Conservation (phyloP, 2,113 vertebrate species). For the Tricholaema leucomelas region DNA sequence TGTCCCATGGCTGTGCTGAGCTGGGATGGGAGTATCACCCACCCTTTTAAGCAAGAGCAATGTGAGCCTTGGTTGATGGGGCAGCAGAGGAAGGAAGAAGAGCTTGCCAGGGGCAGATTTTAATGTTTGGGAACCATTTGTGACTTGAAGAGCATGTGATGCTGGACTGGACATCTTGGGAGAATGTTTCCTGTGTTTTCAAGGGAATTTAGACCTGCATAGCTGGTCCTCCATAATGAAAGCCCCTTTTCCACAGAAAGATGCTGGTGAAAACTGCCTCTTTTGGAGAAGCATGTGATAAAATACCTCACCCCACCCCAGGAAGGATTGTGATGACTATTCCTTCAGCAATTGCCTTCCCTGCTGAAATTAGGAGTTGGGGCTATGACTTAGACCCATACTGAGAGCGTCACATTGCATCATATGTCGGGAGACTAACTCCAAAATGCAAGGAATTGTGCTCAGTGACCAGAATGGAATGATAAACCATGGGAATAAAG, state of each 20-base stretch:
- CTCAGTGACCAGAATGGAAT: background rate
- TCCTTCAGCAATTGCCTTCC: background rate
- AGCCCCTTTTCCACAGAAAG: background rate
- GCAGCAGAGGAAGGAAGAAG: background rate
- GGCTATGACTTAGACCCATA: background rate
- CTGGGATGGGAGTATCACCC: background rate
- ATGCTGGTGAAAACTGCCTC: background rate
- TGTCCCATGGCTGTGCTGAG: background rate
- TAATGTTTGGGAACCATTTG: background rate
- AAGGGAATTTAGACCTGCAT: background rate
- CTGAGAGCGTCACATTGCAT: background rate
- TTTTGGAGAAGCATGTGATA: background rate
- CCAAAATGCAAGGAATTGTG: background rate
- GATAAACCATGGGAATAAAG: background rate
- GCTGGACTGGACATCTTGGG: background rate
- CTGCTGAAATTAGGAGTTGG: background rate
- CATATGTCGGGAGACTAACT: background rate
- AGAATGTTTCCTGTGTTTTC: background rate
- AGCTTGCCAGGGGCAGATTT: background rate
- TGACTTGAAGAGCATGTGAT: background rate
- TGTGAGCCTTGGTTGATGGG: background rate
- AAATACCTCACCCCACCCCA: background rate
- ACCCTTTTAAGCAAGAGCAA: background rate
- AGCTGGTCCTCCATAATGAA: background rate
- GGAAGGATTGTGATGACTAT: fast-evolving